phyloP scores from a whole-genome alignment of 2,113 vertebrate species.

The Chlamydotis undulata region DNA sequence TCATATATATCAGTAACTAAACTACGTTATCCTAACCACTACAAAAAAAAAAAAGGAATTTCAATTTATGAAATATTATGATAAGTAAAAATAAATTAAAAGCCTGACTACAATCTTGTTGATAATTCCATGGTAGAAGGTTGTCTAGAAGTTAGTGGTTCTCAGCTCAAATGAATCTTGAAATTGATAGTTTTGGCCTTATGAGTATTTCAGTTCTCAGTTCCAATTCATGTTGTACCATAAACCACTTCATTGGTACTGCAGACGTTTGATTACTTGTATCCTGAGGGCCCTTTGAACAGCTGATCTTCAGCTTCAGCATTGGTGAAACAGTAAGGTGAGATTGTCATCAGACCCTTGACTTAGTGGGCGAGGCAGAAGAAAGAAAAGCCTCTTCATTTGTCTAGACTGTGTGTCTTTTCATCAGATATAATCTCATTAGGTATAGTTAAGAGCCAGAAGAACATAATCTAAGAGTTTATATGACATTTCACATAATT shows the following conservation, averaged over 20 bases:
- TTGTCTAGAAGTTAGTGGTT: background rate
- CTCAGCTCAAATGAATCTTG: background rate
- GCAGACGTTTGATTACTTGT: background rate
- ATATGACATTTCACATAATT: background rate
- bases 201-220: background rate
- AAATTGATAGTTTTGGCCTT: background rate
- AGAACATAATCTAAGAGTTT: background rate
- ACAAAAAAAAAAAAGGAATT: too few species aligned
- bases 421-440: background rate
- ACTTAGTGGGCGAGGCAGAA: fast-evolving
- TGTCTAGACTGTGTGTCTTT: background rate
- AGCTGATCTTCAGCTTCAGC: background rate
- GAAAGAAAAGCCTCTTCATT: background rate
- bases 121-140: background rate
- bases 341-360: background rate
- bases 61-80: background rate
- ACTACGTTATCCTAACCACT: background rate
- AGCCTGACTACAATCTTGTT: background rate
- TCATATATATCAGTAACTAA: background rate
- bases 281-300: background rate
- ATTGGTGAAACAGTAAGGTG: background rate
- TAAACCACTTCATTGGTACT: background rate
- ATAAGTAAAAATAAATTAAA: background rate
- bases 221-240: background rate
- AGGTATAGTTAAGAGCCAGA: background rate